phyloP scores from a whole-genome alignment of 2,888 invertebrate genomes.

The Eulithis testata region DNA sequence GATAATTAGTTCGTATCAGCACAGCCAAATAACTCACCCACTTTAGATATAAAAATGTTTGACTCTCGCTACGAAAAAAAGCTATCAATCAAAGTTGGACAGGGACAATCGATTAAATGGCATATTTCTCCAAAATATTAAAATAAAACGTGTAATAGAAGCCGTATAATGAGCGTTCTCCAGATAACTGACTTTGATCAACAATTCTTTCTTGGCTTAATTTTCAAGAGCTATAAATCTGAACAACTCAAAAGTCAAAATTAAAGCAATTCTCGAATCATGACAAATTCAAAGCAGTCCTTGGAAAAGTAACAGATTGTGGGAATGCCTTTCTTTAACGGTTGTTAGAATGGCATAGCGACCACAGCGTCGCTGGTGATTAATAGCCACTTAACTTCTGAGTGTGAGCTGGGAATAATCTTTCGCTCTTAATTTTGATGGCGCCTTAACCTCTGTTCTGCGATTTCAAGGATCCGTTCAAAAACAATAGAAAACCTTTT shows the following conservation, averaged over 20 bases:
- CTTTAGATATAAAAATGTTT: slow-evolving; percentile 7
- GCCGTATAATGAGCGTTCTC: slow-evolving; percentile 13
- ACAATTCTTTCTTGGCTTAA: slow-evolving; percentile 30
- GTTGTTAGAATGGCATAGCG: slow-evolving; percentile 40
- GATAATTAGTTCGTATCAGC: slow-evolving; percentile 14
- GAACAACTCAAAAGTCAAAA: slow-evolving; percentile 18
- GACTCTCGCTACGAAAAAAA: slow-evolving; percentile 5
- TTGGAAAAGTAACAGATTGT: slow-evolving; percentile 46
- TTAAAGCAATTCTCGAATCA: slow-evolving; percentile 40
- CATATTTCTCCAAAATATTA: slow-evolving; percentile 15
- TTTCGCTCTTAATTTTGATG: slow-evolving; percentile 51
- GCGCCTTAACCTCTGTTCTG: slow-evolving; percentile 33
- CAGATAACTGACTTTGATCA: slow-evolving; percentile 25
- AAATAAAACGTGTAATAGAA: slow-evolving; percentile 21
- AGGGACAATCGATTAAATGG: slow-evolving; percentile 2
- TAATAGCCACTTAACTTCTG: slow-evolving; percentile 60
- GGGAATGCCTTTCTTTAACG: slow-evolving; percentile 39
- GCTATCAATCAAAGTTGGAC: slow-evolving; percentile 18
- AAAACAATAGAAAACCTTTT: neutral
- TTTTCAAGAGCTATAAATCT: slow-evolving; percentile 28
- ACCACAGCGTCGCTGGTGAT: slow-evolving; percentile 46
- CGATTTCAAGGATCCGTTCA: neutral
- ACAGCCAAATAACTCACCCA: slow-evolving; percentile 12
- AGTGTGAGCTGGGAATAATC: slow-evolving; percentile 52
- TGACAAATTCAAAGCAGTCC: slow-evolving; percentile 35